These are phyloP conservation scores for Pogonocherus hispidulus DNA, from an alignment of 2,888 invertebrate genomes.

Conservation along the genomic window DNA sequence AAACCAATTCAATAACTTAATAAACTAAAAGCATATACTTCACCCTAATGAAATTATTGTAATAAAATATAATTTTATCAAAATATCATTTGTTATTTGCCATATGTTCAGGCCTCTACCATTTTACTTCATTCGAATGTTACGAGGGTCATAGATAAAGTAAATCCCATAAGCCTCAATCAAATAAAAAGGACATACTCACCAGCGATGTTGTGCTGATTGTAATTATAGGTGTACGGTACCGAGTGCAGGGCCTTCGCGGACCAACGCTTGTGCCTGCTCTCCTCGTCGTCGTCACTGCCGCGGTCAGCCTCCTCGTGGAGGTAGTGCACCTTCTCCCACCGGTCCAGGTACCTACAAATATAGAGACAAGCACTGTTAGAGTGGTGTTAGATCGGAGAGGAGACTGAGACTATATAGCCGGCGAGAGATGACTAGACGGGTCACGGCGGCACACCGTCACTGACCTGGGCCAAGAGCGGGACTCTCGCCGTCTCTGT, in stretches of 20 bases:
- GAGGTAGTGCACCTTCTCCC: constrained; percentile 90
- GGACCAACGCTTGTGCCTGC: constrained; percentile 79
- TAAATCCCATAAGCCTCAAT: background rate
- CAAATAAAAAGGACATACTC: constrained; percentile 51
- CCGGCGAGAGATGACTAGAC: constrained; percentile 28
- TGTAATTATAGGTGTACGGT: constrained; percentile 83
- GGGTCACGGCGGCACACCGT: constrained; percentile 47
- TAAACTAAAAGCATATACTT: too few relatives aligned
- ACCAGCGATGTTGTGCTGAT: constrained; percentile 83
- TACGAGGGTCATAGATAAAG: too few relatives aligned
- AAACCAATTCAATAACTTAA: too few relatives aligned
- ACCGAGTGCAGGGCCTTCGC: constrained; percentile 77
- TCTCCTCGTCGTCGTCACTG: constrained; percentile 83
- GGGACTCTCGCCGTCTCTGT: constrained; percentile 30
- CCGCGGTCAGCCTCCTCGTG: constrained; percentile 89
- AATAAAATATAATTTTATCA: too few relatives aligned
- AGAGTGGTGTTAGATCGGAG: constrained; percentile 1
- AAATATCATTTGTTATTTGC: too few relatives aligned
- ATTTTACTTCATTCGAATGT: too few relatives aligned
- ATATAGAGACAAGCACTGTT: too few relatives aligned
- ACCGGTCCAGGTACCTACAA: constrained; percentile 81
- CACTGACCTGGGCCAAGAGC: constrained; percentile 46
- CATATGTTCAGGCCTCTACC: too few relatives aligned
- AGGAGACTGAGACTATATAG: constrained; percentile 7
- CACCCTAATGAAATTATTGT: too few relatives aligned